Base-by-base conservation (phyloP, 2,113 vertebrate species). In the Nansenia antarctica region DNA sequence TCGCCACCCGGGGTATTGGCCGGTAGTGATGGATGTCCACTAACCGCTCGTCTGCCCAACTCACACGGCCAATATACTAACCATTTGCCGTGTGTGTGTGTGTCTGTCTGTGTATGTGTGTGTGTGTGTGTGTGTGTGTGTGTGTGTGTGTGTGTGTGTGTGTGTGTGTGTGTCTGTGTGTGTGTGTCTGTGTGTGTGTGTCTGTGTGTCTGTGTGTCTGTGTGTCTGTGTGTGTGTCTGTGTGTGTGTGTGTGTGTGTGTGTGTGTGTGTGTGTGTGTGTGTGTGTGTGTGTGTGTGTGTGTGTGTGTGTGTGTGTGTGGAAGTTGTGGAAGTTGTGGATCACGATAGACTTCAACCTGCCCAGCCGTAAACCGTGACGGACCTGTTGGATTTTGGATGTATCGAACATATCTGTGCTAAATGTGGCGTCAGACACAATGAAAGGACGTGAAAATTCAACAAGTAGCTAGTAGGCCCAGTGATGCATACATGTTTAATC, bases 11-110 rank as follows among this genome's bases (percentile, higher is more conserved):
- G 24, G n/a, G 67, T 74, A 78, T 70, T 67, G 62, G 77, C 78
- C 61, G 35, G 47, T 12, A 30, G 54, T 80, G 83, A 86, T 79
- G 73, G 79, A 87, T 86, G 84, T 72, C 63, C n/a, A 53, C 22
- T 22, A 9, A 22, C 37, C 69, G 39, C 65, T 66, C 42, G 72
- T 32, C 69, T 68, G 64, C 65, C 64, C 45, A 59, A n/a, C n/a
- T n/a, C n/a, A n/a, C n/a, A n/a, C n/a, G n/a, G n/a, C n/a, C n/a
- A n/a, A n/a, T n/a, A n/a, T n/a, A n/a, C n/a, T n/a, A n/a, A n/a
- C n/a, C n/a, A n/a, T 73, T 47, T 66, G 61, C 6, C n/a, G 47
- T 1, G 47, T 52, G 15, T n/a, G 47, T 22, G 47, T 49, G 1
- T 49, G 45, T 49, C 14, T 54, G 24, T 54, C 20, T 26, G 52